A percentile compares a stretch with the other conserved stretches of the same genome.
phyloP scores from a whole-genome alignment of 1,140 invertebrate species.

The Drosophila nigrodunni region DNA sequence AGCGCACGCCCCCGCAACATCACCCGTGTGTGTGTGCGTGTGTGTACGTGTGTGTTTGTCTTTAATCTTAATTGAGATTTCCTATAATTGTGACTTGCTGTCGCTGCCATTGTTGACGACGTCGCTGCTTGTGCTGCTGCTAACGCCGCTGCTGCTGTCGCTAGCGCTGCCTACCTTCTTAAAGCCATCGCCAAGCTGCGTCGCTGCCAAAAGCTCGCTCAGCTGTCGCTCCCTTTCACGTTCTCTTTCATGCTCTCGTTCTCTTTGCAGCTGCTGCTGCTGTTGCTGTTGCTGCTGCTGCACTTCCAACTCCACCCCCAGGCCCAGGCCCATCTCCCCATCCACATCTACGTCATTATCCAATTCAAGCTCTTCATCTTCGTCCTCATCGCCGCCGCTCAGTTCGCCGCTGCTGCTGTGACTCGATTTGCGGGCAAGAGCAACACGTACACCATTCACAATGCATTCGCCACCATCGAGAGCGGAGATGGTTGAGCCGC shows the following conservation, averaged over 20 bases:
- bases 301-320: conserved; percentile 16
- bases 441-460: conserved; percentile 83
- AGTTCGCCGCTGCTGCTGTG: conserved; percentile 87
- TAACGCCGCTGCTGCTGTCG: conserved; percentile 25
- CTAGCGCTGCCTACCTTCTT: conserved; percentile 73
- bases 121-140: conserved; percentile 18
- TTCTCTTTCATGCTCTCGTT: conserved; percentile 36
- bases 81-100: conserved; percentile 67
- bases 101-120: conserved; percentile 18
- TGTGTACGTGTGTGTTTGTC: background rate
- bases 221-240: conserved; percentile 50
- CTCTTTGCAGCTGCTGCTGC: conserved; percentile 27
- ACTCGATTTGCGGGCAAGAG: conserved; percentile 87
- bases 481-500: conserved; percentile 86
- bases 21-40: background rate
- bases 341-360: conserved; percentile 19
- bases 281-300: conserved; percentile 8
- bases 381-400: conserved; percentile 88
- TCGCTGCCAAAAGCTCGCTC: conserved; percentile 68
- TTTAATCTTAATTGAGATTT: conserved; percentile 73
- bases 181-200: conserved; percentile 62
- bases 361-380: conserved; percentile 19
- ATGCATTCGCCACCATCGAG: conserved; percentile 86
- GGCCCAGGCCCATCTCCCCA: conserved; percentile 5
- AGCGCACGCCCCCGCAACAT: conserved; percentile 24